These are phyloP conservation scores for Atrichornis clamosus DNA, from an alignment of 2,113 vertebrate genomes.

Conservation along the genomic window DNA sequence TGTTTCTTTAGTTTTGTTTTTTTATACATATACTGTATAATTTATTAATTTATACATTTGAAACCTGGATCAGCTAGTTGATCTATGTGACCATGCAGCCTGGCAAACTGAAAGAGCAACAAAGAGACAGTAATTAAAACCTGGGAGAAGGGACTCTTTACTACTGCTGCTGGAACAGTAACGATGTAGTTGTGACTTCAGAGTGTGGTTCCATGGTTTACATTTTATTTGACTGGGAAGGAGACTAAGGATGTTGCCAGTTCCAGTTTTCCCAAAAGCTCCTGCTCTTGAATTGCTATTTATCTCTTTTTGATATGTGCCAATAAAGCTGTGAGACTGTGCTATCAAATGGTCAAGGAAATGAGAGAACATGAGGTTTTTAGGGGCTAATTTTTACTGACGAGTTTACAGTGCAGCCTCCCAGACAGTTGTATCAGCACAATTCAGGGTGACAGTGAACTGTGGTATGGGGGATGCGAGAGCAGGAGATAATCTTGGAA, in stretches of 20 bases:
- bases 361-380: constrained; percentile 19
- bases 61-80: background rate
- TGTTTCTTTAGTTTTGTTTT: background rate
- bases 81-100: background rate
- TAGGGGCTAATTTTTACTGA: background rate
- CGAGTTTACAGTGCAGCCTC: background rate
- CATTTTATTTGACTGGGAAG: background rate
- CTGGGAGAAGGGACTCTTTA: background rate
- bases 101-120: background rate
- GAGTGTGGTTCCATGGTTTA: background rate
- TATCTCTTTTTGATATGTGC: background rate
- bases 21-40: background rate
- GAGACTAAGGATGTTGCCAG: background rate
- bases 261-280: background rate
- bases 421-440: background rate
- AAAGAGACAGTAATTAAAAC: background rate
- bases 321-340: background rate
- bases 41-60: background rate
- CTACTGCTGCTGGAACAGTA: background rate
- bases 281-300: background rate
- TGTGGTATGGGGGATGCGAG: rapidly evolving
- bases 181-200: background rate
- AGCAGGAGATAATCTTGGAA: background rate
- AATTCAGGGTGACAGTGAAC: background rate
- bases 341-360: background rate